Base-by-base conservation (phyloP, 2,797 vertebrate species). In the Macrochelys suwanniensis region DNA sequence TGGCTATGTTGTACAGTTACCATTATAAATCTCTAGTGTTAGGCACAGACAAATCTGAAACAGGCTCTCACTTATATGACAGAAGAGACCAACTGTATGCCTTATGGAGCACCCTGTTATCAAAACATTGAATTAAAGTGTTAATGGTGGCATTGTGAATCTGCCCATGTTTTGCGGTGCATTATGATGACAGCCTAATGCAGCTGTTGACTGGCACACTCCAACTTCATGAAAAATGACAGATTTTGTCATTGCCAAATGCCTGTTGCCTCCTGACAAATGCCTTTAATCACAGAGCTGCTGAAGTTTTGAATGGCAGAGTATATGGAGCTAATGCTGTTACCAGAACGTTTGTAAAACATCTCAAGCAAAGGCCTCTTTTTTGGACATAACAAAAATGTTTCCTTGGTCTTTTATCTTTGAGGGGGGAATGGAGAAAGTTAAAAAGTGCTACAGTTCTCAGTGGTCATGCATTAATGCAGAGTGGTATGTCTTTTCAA, bases 171-270 rank as follows among this genome's bases (percentile, higher is more conserved):
- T 98, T 97, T 98, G 95, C 28, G 6, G 83, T 86, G 83, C 82
- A 42, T 97, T 98, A 95, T 2, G 26, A 97, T 95, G 96, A 97
- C 98, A 97, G 98, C 98, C 96, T 97, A 96, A 94, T 98, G 98
- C 98, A 99, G 99, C 99, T 99, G 99, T 99, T 97, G 97, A 98
- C 97, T 98, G 99, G 98, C 99, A 99, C 98, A 97, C 99, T 99
- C 98, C 99, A 84, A 97, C 98, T 98, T 98, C 97, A 91, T 97
- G 90, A 94, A 98, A 98, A 98, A 98, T 97, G 97, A 98, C 98
- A 99, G 98, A 97, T 98, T 98, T 98, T 98, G 98, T 98, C 98
- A 98, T 97, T 98, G 98, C 98, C 98, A 98, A 98, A 97, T 98
- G 98, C 98, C 98, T 98, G 98, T 97, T 98, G 98, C 83, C 96